phyloP scores from a whole-genome alignment of 2,797 vertebrate species.

The Sciaenops ocellatus region DNA sequence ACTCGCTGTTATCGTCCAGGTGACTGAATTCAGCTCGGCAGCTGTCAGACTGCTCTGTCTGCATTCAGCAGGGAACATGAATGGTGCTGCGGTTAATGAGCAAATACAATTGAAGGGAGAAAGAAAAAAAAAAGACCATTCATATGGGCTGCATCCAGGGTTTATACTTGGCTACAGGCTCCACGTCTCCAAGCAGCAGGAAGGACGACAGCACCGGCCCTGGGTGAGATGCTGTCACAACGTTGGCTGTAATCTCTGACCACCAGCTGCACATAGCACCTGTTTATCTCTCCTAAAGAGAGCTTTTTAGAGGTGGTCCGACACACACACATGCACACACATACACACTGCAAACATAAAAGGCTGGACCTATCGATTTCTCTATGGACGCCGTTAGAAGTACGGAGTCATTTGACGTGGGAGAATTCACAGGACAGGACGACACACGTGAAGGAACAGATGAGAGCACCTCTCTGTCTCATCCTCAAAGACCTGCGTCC shows the following conservation, averaged over 20 bases:
- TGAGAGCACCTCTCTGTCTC: slow-evolving; percentile 43
- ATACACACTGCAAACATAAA: slow-evolving; percentile 1
- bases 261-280: slow-evolving; percentile 75
- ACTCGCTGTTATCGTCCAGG: slow-evolving; percentile 19
- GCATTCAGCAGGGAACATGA: slow-evolving; percentile 25
- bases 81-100: slow-evolving; percentile 36
- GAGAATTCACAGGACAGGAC: slow-evolving; percentile 41
- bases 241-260: slow-evolving; percentile 75
- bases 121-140: slow-evolving; percentile 7
- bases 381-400: slow-evolving; percentile 25
- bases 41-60: slow-evolving; percentile 17
- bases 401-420: slow-evolving; percentile 33
- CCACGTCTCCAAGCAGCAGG: slow-evolving; percentile 30
- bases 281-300: slow-evolving; percentile 70
- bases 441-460: slow-evolving; percentile 12
- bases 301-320: slow-evolving; percentile 51
- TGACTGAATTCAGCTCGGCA: slow-evolving; percentile 32
- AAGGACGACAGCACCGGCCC: slow-evolving; percentile 52
- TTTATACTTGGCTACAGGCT: slow-evolving; percentile 18
- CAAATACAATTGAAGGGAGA: slow-evolving; percentile 22
- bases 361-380: slow-evolving; percentile 42
- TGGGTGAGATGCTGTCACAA: slow-evolving; percentile 67
- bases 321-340: slow-evolving; percentile 1
- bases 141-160: slow-evolving; percentile 1
- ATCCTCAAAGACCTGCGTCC: slow-evolving; percentile 29